Conservation (phyloP, 2,888 invertebrate species). For the Nysson spinosus region DNA sequence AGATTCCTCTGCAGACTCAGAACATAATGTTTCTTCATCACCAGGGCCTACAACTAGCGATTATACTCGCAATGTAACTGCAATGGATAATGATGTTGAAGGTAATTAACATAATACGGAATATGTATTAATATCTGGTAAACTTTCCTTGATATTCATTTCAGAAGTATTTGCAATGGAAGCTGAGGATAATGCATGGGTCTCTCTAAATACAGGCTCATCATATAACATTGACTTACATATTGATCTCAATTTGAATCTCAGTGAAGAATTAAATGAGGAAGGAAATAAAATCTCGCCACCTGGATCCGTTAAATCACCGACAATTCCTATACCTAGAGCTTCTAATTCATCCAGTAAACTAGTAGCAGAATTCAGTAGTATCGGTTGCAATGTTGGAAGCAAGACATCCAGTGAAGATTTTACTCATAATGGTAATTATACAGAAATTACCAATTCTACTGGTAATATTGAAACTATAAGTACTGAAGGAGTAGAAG, state of each 20-base stretch:
- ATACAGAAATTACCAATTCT: constrained; percentile 25
- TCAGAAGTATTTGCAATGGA: constrained; percentile 86
- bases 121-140: not conserved
- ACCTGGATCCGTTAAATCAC: constrained; percentile 79
- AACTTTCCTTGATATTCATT: constrained; percentile 16
- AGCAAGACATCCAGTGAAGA: constrained; percentile 79
- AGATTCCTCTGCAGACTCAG: constrained; percentile 79
- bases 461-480: constrained; percentile 36
- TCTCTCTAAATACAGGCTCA: constrained; percentile 76
- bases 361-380: constrained; percentile 79
- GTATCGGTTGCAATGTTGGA: constrained; percentile 82
- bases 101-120: constrained; percentile 54
- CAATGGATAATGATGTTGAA: constrained; percentile 76
- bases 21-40: constrained; percentile 70
- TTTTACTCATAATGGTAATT: constrained; percentile 39
- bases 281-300: constrained; percentile 69
- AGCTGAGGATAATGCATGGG: constrained; percentile 80
- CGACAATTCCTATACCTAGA: constrained; percentile 85
- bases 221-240: constrained; percentile 70
- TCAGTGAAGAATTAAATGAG: constrained; percentile 78
- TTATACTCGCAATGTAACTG: constrained; percentile 35
- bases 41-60: constrained; percentile 58
- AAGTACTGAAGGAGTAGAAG: constrained; percentile 32
- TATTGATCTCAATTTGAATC: constrained; percentile 78
- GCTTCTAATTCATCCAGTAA: constrained; percentile 77